phyloP scores from a whole-genome alignment of 1,140 invertebrate genomes.

The Himalopsyche phryganea region DNA sequence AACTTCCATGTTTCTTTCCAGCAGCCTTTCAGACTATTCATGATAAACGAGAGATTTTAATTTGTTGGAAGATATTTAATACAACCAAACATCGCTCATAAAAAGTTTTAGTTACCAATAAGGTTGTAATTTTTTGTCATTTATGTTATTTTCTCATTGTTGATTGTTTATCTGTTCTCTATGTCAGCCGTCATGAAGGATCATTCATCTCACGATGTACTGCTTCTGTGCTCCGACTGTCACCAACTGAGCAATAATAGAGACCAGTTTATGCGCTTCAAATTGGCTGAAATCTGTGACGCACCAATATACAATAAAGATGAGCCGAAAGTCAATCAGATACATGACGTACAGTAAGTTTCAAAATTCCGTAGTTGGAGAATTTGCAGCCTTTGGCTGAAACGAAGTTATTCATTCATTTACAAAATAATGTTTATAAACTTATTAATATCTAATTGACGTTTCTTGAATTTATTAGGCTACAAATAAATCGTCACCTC shows the following conservation, averaged over 20 bases:
- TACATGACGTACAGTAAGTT: slow-evolving; percentile 34
- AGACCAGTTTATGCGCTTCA: slow-evolving; percentile 61
- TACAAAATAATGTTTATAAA: background rate
- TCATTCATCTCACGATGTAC: slow-evolving; percentile 79
- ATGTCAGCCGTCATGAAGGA: slow-evolving; percentile 69
- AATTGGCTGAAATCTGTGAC: slow-evolving; percentile 60
- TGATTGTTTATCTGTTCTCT: slow-evolving; percentile 27
- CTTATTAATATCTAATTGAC: background rate
- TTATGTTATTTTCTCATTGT: no score
- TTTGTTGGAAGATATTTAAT: no score
- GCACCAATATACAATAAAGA: slow-evolving; percentile 54
- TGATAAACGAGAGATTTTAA: no score
- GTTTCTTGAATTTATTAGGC: background rate
- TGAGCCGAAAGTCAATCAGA: slow-evolving; percentile 33
- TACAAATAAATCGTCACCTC: background rate
- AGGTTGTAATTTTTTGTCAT: no score
- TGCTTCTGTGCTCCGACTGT: slow-evolving; percentile 71
- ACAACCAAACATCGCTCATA: no score
- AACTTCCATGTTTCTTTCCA: no score
- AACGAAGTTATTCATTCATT: background rate
- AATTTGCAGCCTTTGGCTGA: background rate
- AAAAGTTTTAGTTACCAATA: no score
- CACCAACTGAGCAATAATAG: slow-evolving; percentile 69
- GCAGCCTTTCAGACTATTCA: no score
- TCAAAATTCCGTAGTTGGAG: background rate